Percentiles rank a stretch among this genome's conserved stretches.
Conservation (phyloP, 2,888 invertebrate species). For the Euphydryas editha region DNA sequence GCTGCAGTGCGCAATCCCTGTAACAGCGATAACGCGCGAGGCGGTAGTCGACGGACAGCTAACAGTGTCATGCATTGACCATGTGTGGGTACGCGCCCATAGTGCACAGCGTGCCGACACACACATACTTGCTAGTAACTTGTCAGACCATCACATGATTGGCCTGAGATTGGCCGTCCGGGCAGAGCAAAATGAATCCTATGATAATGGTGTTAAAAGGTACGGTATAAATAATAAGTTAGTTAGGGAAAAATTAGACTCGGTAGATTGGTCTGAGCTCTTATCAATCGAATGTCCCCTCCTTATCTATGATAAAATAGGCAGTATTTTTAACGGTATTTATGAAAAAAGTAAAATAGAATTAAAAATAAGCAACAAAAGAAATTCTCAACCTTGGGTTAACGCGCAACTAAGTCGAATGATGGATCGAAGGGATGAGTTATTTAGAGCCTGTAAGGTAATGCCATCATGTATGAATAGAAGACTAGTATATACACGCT, state of each 20-base stretch:
- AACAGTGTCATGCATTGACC: constrained; percentile 13
- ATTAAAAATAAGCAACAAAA: not conserved
- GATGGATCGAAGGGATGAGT: constrained; percentile 21
- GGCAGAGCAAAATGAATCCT: not conserved
- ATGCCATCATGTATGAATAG: not conserved
- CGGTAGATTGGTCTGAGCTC: constrained; percentile 1
- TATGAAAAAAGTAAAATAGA: not conserved
- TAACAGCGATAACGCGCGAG: constrained; percentile 13
- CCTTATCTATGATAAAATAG: not conserved
- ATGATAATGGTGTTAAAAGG: not conserved
- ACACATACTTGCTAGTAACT: not conserved
- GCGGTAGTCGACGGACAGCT: not conserved
- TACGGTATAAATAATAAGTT: not conserved
- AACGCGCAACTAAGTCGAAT: constrained; percentile 12
- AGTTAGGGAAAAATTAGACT: not conserved
- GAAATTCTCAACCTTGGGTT: constrained; percentile 13
- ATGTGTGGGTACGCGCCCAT: constrained; percentile 8
- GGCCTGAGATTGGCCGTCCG: constrained; percentile 4
- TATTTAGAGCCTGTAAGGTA: constrained; percentile 34
- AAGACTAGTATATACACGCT: not conserved
- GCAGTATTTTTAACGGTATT: not conserved
- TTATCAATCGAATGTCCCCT: not conserved
- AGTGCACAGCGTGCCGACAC: not conserved
- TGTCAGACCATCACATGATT: constrained; percentile 6
- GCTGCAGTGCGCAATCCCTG: constrained; percentile 7